Percentiles rank a stretch among this genome's conserved stretches.
Conservation (phyloP, 2,888 invertebrate genomes). For the Neoaliturus tenellus region DNA sequence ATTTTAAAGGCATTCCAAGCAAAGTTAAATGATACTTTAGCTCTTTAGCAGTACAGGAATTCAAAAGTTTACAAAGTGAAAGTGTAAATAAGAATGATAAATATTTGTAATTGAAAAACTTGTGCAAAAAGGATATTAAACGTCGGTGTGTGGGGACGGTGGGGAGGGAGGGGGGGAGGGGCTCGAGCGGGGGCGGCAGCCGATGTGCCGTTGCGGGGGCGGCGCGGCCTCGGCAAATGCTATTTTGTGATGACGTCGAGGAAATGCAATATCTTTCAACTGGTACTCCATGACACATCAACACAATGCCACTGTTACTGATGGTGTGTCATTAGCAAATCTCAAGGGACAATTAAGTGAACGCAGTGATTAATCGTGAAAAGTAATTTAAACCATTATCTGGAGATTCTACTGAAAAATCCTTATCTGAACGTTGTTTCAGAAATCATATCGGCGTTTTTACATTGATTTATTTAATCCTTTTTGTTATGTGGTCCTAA, state of each 20-base stretch:
- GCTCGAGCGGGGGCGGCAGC: not conserved
- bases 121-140: not conserved
- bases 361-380: too few species aligned
- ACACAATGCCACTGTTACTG: not conserved
- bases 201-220: not conserved
- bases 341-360: too few species aligned
- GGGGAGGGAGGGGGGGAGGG: not conserved
- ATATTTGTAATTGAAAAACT: conserved; percentile 28
- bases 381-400: too few species aligned
- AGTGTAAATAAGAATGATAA: not conserved
- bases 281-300: not conserved
- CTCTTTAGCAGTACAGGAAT: not conserved
- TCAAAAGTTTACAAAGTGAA: not conserved
- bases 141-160: not conserved
- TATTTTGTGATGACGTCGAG: not conserved
- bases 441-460: too few species aligned
- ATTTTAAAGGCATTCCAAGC: not conserved
- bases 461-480: too few species aligned
- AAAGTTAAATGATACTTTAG: not conserved
- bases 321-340: not conserved
- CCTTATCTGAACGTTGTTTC: too few species aligned
- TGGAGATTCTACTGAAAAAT: too few species aligned
- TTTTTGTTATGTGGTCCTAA: too few species aligned
- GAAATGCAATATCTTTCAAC: not conserved
- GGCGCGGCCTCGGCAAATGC: not conserved